Conservation (phyloP, 2,797 vertebrate species). For the Sebastes umbrosus region DNA sequence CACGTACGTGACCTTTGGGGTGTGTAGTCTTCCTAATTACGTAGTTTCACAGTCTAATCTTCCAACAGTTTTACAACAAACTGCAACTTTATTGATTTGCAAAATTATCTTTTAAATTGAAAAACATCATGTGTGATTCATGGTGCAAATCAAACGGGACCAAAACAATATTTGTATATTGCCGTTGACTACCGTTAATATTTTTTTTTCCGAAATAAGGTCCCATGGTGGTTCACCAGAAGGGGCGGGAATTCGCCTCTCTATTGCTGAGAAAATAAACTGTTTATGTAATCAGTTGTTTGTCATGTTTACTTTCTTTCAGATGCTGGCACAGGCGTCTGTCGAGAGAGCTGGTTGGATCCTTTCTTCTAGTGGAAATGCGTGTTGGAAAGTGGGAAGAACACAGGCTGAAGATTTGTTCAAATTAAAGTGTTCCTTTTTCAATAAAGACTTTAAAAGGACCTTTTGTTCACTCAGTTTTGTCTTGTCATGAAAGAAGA, state of each 20-base stretch:
- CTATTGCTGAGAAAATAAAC: not conserved
- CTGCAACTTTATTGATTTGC: no score
- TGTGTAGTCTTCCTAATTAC: no score
- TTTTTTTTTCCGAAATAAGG: no score
- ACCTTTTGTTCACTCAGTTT: not conserved
- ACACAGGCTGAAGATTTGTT: not conserved
- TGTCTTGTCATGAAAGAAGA: not conserved
- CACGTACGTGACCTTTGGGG: no score
- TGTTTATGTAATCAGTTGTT: not conserved
- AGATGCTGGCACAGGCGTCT: slow-evolving; percentile 37
- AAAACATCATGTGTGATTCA: no score
- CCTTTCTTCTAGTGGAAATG: slow-evolving; percentile 4
- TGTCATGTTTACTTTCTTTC: slow-evolving; percentile 15
- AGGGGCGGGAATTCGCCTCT: not conserved
- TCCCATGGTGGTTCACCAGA: no score
- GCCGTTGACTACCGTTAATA: no score
- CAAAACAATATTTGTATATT: no score
- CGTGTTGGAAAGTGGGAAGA: not conserved
- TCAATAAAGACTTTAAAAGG: slow-evolving; percentile 56
- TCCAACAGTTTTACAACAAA: no score
- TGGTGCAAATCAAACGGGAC: no score
- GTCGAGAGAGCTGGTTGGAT: not conserved
- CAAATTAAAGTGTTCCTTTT: not conserved
- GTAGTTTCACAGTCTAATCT: no score
- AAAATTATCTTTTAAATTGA: no score